Conservation (phyloP, 2,113 vertebrate genomes). For the Otis tarda region DNA sequence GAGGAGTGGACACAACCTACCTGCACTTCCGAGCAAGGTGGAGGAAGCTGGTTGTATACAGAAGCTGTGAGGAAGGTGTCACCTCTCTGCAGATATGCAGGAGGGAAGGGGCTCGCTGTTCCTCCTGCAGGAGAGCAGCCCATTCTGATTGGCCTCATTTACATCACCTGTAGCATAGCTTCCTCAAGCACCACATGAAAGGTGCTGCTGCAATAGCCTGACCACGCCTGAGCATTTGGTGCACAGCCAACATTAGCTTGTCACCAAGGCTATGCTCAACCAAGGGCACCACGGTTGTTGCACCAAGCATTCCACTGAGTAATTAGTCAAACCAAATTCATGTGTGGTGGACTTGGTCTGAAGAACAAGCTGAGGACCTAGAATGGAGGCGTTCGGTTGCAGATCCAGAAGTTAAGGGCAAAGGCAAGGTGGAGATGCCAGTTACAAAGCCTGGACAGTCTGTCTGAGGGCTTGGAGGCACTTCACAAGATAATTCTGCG, state of each 20-base stretch:
- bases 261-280: neutral
- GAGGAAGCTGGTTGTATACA: neutral
- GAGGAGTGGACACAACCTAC: neutral
- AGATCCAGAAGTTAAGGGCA: neutral
- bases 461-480: neutral
- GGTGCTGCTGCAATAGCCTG: neutral
- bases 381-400: accelerated
- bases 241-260: accelerated
- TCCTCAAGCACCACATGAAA: neutral
- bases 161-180: neutral
- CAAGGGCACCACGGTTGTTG: neutral
- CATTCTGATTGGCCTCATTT: neutral
- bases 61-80: neutral
- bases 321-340: neutral
- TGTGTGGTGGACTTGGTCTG: neutral
- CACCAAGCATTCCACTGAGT: neutral
- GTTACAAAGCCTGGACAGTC: neutral
- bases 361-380: neutral
- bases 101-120: neutral
- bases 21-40: neutral
- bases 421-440: neutral
- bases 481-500: neutral
- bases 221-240: neutral
- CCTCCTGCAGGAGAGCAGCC: neutral
- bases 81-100: neutral